Evolutionary conservation across 2,888 invertebrate genomes (phyloP), one percentile per base, ranked within the genome.

Genomic region (Sesia apiformis): DNA sequence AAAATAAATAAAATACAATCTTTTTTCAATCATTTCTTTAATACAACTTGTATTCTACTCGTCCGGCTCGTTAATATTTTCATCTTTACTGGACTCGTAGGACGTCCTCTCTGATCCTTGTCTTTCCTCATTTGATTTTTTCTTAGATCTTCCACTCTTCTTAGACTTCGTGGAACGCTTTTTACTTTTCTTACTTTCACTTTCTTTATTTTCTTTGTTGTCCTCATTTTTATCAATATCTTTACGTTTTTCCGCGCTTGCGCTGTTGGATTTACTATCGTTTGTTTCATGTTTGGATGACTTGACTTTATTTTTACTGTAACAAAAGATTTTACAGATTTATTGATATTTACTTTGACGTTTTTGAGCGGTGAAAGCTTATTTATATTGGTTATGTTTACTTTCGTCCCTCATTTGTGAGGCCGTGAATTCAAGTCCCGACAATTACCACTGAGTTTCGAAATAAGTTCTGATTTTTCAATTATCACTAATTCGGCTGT

Each of bases 61-160:
- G 23, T 72, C 76, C 3, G 85, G 86, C 54, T 86, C 84, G 58
- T 86, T 87, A 3, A 87, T 84, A 59, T 81, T 78, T 1, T 84
- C 84, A 38, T 87, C 86, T 40, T 70, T 66, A 61, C 84, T 87
- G n/a, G 87, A 87, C 57, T 84, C 82, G 42, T 85, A 86, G 50
- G 79, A 74, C 0, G 71, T 68, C 3, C 74, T 75, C 0, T 66
- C 69, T 6, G 5, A 6, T 7, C 7, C 42, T 42, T 42, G 1
- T 6, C 5, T 6, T 42, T 42, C 7, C 42, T 42, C 42, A 7
- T 7, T 42, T 7, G 42, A 7, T 39, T 62, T 63, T 42, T 49
- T 54, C 0, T 62, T 57, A 4, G 41, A 49, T 5, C 58, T 63
- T n/a, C 56, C 63, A 23, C 52, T 50, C 39, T 60, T 60, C 55